Conservation (phyloP, 2,888 invertebrate genomes). For the Hydriomena furcata region DNA sequence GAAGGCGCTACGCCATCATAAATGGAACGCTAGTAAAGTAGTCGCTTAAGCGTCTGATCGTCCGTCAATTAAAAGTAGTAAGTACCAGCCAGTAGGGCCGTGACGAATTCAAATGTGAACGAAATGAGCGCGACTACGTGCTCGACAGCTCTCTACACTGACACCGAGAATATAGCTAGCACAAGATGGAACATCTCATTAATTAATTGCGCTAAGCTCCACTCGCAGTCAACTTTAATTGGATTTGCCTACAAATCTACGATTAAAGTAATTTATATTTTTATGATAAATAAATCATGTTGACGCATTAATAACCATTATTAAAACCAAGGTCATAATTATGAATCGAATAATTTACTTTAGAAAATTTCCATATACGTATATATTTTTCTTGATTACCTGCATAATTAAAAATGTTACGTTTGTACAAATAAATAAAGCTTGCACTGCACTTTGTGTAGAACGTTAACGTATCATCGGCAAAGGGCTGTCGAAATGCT, state of each 20-base stretch:
- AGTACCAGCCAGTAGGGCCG: constrained; percentile 39
- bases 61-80: constrained; percentile 62
- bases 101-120: constrained; percentile 58
- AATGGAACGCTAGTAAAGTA: constrained; percentile 24
- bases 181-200: constrained; percentile 5
- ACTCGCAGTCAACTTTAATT: constrained; percentile 12
- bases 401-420: constrained; percentile 2
- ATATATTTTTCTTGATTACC: no score
- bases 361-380: no score
- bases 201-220: constrained; percentile 10
- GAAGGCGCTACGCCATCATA: constrained; percentile 27
- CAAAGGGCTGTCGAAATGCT: constrained; percentile 61
- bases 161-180: constrained; percentile 23
- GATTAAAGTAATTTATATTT: constrained; percentile 5
- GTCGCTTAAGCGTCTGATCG: constrained; percentile 48
- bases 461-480: constrained; percentile 49
- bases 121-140: constrained; percentile 54
- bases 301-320: constrained; percentile 6
- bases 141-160: constrained; percentile 33
- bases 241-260: constrained; percentile 6
- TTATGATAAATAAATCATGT: background rate
- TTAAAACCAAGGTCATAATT: constrained; percentile 7
- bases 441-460: constrained; percentile 7
- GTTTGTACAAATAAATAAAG: constrained; percentile 6
- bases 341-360: constrained; percentile 1